These are phyloP conservation scores for Thaleichthys pacificus DNA, from an alignment of 2,797 vertebrate species.

Conservation along the genomic window DNA sequence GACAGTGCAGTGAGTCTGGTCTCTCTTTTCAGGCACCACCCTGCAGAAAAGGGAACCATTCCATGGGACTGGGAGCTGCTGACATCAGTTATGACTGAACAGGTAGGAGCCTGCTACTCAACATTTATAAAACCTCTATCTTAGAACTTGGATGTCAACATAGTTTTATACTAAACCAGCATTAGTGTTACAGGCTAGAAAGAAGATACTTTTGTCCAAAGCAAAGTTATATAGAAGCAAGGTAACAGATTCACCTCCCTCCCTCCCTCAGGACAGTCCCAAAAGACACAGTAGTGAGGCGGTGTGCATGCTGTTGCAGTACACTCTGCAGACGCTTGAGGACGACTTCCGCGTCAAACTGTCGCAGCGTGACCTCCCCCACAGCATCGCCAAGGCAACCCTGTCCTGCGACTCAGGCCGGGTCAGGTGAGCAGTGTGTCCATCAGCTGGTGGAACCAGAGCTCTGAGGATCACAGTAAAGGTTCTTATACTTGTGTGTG, in stretches of 20 bases:
- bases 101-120: conserved; percentile 73
- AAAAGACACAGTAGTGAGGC: conserved; percentile 58
- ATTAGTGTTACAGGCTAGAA: no score
- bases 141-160: neutral
- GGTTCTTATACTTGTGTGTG: neutral
- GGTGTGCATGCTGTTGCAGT: conserved; percentile 83
- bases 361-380: conserved; percentile 65
- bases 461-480: neutral
- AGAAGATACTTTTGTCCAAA: no score
- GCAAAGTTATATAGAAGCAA: no score
- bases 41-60: conserved; percentile 73
- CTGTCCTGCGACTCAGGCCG: conserved; percentile 84
- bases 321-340: conserved; percentile 87
- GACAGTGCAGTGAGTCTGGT: no score
- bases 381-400: conserved; percentile 80
- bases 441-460: no score
- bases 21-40: conserved; percentile 81
- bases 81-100: conserved; percentile 75
- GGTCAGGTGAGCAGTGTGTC: conserved; percentile 79
- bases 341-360: conserved; percentile 85
- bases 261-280: conserved; percentile 53
- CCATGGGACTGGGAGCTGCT: conserved; percentile 92
- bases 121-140: neutral
- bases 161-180: no score
- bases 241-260: no score